Percentiles rank a stretch among this genome's conserved stretches.
phyloP scores from a whole-genome alignment of 2,797 vertebrate species.

The Rhinichthys osculus region DNA sequence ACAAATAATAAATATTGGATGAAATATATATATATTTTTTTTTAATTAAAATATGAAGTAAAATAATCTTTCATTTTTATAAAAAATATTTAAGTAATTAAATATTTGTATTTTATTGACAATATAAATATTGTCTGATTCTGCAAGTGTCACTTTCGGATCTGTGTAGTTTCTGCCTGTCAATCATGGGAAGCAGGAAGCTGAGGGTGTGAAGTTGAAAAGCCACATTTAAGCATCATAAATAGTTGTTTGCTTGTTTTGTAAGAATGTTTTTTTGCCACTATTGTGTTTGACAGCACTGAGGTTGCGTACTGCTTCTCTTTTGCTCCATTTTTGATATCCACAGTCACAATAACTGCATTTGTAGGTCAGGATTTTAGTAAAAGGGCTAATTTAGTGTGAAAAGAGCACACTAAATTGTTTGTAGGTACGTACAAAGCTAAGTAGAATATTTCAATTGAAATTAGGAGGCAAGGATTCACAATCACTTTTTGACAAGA shows the following conservation, averaged over 20 bases:
- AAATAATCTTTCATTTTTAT: not conserved
- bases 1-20: not conserved
- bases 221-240: not conserved
- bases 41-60: not conserved
- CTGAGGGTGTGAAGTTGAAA: not conserved
- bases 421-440: not conserved
- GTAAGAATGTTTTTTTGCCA: not conserved
- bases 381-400: not conserved
- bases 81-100: not conserved
- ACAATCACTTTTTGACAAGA: not conserved
- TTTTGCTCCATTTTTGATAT: not conserved
- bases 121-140: not conserved
- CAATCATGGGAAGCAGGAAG: not conserved
- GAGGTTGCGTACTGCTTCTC: too few species aligned
- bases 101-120: not conserved
- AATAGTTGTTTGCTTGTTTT: not conserved
- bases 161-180: not conserved
- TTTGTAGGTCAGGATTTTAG: not conserved
- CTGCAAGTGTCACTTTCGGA: not conserved
- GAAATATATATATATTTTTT: not conserved
- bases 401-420: too few species aligned
- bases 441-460: not conserved
- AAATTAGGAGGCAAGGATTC: not conserved
- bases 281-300: not conserved
- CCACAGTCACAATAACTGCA: not conserved